Evolutionary conservation across 2,888 invertebrate genomes (phyloP), one percentile per base, ranked within the genome.

Genomic region (Callinectes sapidus): DNA sequence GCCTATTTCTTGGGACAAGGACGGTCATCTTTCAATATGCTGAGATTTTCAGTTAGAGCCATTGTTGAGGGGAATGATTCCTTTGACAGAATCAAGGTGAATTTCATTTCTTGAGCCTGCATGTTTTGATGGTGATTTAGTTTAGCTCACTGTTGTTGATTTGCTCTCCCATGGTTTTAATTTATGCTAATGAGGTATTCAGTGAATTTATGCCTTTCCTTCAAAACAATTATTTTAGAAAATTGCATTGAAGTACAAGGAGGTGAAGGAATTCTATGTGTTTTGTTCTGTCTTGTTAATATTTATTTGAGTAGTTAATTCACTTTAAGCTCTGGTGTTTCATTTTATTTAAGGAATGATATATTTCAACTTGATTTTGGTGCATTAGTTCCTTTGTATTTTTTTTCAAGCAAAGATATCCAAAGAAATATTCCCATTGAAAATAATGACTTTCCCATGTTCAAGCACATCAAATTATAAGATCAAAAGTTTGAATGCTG

Each of bases 21-120:
- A 66, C 90, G 92, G 54, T 35, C 92, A 55, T 92, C 92, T 61
- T 91, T 92, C 39, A 92, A 92, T 90, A 77, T 92, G 54, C 77
- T 92, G 90, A 92, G 92, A 48, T 92, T 90, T 92, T 90, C 92
- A 89, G 61, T 90, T 87, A 90, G 88, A 89, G 90, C 61, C 48
- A 61, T 90, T 92, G 92, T 90, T 90, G 92, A 92, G 61, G 92
- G 92, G 61, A 48, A 48, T 35, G 88, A 90, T 54, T 92, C 92
- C 42, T 55, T 88, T 71, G 90, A 71, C n/a, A 92, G 92, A 61
- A 81, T 92, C 23, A 87, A 92, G 92, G 92, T 92, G 92, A 92
- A 71, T 28, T 35, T 90, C 32, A 14, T 18, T n/a, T 42, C 61
- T 86, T 54, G n/a, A 55, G 87, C 32, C 13, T 54, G 91, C 87